These are phyloP conservation scores for Caenorhabditis sp. DNA, from an alignment of 2,888 invertebrate species.

Conservation along the genomic window DNA sequence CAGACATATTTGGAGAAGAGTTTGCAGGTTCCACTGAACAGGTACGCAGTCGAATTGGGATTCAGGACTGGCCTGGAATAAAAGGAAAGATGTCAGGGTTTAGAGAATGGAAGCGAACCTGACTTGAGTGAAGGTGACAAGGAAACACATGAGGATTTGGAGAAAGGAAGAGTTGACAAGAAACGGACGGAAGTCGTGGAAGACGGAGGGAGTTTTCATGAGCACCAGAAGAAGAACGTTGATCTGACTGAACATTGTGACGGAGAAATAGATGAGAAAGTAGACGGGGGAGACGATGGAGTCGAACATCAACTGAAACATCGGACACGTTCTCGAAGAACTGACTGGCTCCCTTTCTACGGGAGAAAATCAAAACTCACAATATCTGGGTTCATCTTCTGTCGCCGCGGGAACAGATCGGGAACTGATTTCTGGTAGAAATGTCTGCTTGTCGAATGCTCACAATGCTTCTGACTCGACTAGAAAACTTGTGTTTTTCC, in stretches of 20 bases:
- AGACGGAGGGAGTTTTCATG: slow-evolving; percentile 7
- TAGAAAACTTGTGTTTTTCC: too few species aligned
- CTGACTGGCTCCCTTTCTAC: too few species aligned
- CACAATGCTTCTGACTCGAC: too few species aligned
- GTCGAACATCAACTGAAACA: background rate
- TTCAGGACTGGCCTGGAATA: slow-evolving; percentile 10
- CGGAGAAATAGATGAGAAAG: background rate
- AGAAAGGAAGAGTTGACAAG: slow-evolving; percentile 37
- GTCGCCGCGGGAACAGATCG: too few species aligned
- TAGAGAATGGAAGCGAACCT: slow-evolving; percentile 4
- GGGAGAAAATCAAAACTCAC: background rate
- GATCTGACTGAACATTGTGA: slow-evolving; percentile 5
- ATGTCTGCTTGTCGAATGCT: too few species aligned
- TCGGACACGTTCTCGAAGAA: too few species aligned
- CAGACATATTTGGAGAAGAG: slow-evolving; percentile 29
- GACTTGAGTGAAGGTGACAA: slow-evolving; percentile 38
- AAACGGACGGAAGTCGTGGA: slow-evolving; percentile 39
- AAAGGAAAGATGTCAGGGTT: too few species aligned
- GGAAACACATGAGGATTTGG: slow-evolving; percentile 27
- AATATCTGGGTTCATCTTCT: background rate
- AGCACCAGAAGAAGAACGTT: background rate
- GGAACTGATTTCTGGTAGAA: too few species aligned
- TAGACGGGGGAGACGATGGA: background rate
- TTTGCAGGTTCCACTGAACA: slow-evolving; percentile 36
- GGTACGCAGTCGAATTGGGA: slow-evolving; percentile 19